A percentile compares a stretch with the other conserved stretches of the same genome.
Conservation (phyloP, 2,113 vertebrate species). For the Marmota monax region DNA sequence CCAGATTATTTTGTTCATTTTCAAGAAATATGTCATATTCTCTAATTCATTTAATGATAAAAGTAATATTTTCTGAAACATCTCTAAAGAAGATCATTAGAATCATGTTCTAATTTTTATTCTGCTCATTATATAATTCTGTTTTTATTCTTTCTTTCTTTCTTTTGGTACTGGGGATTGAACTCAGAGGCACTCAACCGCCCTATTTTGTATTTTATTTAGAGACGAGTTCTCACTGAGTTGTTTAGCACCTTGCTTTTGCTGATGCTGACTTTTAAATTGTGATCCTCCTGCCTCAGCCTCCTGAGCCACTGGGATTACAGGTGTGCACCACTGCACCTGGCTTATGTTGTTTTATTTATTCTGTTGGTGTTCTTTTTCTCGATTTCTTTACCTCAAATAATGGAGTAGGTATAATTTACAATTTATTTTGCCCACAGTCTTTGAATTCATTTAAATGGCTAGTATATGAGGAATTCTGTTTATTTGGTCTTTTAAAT, state of each 20-base stretch:
- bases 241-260: too few relatives aligned
- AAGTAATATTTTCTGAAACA: not conserved
- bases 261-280: too few relatives aligned
- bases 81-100: not conserved
- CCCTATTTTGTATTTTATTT: too few relatives aligned
- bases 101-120: constrained; percentile 1
- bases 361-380: not conserved
- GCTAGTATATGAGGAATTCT: not conserved
- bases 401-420: not conserved
- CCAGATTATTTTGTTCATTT: constrained; percentile 5
- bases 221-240: too few relatives aligned
- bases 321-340: too few relatives aligned
- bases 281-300: too few relatives aligned
- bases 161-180: not conserved
- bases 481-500: not conserved
- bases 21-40: not conserved
- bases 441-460: not conserved
- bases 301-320: too few relatives aligned
- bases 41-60: not conserved
- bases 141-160: not conserved
- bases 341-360: too few relatives aligned
- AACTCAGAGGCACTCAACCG: too few relatives aligned
- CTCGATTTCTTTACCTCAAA: not conserved
- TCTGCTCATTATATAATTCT: not conserved
- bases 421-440: not conserved